Percentiles rank a stretch among this genome's conserved stretches.
phyloP scores from a whole-genome alignment of 64 coral and sea anemone species.

The Montipora sp. region DNA sequence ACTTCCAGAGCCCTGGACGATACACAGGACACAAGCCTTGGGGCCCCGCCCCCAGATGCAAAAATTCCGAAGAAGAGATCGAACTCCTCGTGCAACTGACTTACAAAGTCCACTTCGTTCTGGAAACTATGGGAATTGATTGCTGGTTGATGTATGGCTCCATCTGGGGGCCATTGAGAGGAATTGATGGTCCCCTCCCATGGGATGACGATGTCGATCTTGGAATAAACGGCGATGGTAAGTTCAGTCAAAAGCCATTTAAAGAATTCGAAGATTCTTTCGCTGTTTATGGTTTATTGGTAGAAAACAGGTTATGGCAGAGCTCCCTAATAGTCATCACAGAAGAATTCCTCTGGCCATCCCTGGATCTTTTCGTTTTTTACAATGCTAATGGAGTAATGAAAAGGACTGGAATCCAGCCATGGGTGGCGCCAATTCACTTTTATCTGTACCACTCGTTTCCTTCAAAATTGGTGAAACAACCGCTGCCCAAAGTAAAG shows the following conservation, averaged over 20 bases:
- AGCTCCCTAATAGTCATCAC: slow-evolving; percentile 16
- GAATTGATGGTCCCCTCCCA: slow-evolving; percentile 42
- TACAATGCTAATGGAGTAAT: slow-evolving; percentile 70
- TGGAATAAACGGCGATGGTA: slow-evolving; percentile 40
- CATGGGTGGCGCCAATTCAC: slow-evolving; percentile 60
- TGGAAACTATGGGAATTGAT: slow-evolving; percentile 44
- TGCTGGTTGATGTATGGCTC: slow-evolving; percentile 77
- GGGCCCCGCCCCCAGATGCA: slow-evolving; percentile 39
- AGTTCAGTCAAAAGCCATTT: slow-evolving; percentile 8
- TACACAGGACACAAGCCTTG: slow-evolving; percentile 36
- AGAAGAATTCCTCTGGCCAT: neutral
- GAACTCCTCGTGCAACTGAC: slow-evolving; percentile 29
- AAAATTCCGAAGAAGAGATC: slow-evolving; percentile 58
- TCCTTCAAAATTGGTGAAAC: slow-evolving; percentile 65
- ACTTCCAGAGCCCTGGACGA: slow-evolving; percentile 11
- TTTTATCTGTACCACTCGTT: slow-evolving; percentile 72
- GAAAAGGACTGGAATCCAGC: slow-evolving; percentile 64
- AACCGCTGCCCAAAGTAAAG: slow-evolving; percentile 61
- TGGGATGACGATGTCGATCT: slow-evolving; percentile 74
- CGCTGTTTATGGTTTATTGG: neutral
- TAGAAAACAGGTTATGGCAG: slow-evolving; percentile 33
- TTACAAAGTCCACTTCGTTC: slow-evolving; percentile 43
- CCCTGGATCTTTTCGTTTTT: slow-evolving; percentile 73
- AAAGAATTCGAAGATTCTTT: slow-evolving; percentile 45
- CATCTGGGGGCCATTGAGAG: slow-evolving; percentile 47